A percentile compares a stretch with the other conserved stretches of the same genome.
These are phyloP conservation scores for Pachyramphus minor DNA, from an alignment of 2,113 vertebrate genomes.

Conservation along the genomic window DNA sequence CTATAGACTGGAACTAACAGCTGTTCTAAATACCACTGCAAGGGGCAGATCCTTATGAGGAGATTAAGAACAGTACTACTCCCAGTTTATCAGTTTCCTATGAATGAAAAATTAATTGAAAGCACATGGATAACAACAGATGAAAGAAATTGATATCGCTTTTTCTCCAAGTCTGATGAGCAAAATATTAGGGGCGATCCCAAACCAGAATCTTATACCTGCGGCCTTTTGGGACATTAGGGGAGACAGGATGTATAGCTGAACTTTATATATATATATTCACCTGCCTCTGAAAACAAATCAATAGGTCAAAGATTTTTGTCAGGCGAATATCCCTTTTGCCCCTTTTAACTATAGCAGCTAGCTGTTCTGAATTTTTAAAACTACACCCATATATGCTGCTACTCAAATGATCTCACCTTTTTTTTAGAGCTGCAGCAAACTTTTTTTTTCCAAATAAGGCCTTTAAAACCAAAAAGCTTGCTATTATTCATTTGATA, in stretches of 20 bases:
- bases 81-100: constrained; percentile 22
- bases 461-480: not conserved
- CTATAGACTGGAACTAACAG: not conserved
- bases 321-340: not conserved
- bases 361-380: not conserved
- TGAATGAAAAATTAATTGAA: constrained; percentile 23
- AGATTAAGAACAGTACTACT: not conserved
- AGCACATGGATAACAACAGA: not conserved
- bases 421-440: not conserved
- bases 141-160: not conserved
- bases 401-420: not conserved
- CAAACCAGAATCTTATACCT: not conserved
- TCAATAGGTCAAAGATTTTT: not conserved
- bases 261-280: not conserved
- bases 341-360: not conserved
- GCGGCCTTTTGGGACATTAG: not conserved
- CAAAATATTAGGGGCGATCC: not conserved
- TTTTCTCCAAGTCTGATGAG: not conserved
- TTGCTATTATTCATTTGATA: constrained; percentile 41
- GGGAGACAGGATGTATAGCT: not conserved
- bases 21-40: not conserved
- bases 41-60: not conserved
- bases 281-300: not conserved
- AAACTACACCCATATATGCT: not conserved
- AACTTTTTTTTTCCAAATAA: not conserved